Evolutionary conservation across 64 coral and sea anemone species (phyloP), one percentile per base, ranked within the genome.

Genomic region (Cladopsammia gracilis): DNA sequence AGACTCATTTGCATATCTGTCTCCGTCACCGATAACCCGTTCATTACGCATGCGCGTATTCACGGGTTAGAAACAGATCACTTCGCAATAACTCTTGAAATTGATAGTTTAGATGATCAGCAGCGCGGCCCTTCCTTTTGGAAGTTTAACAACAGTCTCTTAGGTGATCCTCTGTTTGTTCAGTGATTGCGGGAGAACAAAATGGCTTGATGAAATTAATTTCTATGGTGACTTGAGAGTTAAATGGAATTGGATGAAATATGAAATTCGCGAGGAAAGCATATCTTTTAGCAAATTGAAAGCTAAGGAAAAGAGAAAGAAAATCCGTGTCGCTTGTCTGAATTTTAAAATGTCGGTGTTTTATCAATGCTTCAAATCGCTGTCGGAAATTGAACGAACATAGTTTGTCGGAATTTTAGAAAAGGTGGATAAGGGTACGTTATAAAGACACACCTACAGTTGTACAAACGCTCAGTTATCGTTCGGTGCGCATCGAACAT

Each of bases 31-130:
- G n/a, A n/a, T n/a, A n/a, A n/a, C n/a, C n/a, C n/a, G n/a, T n/a
- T n/a, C n/a, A n/a, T n/a, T n/a, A n/a, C n/a, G n/a, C n/a, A n/a
- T n/a, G n/a, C n/a, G n/a, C n/a, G n/a, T n/a, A n/a, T n/a, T n/a
- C n/a, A n/a, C n/a, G n/a, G n/a, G n/a, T n/a, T n/a, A n/a, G n/a
- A 72, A 58, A 48, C 90, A 0, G 90, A 84, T 51, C 80, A 74
- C 13, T 85, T 64, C 15, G 62, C 88, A 48, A 90, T 90, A 50
- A 67, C 51, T 7, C 13, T 90, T 7, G n/a, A 57, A 19, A 58
- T 92, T n/a, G 75, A 92, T 13, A 92, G 70, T 51, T 10, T 85
- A 25, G 76, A 82, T 62, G 42, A 59, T 43, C 25, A 50, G 25
- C 73, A 83, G 44, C 49, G 25, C 18, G 90, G 90, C 24, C 71